Base-by-base conservation (phyloP, 2,888 invertebrate genomes). In the Stenichneumon culpator region DNA sequence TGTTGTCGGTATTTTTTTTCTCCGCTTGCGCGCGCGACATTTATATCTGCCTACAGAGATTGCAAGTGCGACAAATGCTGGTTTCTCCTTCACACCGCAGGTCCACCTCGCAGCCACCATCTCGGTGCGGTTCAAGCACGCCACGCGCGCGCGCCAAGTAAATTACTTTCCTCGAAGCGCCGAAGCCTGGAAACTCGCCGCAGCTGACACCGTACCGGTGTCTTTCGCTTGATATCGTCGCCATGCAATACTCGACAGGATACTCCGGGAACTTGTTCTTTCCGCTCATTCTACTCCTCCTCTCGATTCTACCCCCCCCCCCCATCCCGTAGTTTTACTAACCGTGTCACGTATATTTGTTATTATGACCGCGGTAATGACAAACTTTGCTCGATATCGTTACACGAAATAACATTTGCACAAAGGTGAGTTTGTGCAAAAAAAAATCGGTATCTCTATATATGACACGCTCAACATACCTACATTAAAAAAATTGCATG, bases 131-230 rank as follows among this genome's bases (percentile, higher is more conserved):
- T 83, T 72, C 63, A 68, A 57, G 25, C 14, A 9, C 25, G 57
- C 22, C 22, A 25, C 78, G 47, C 79, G 78, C 69, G 78, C 69
- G 73, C 22, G 63, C 80, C 83, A 70, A 83, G 83, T 83, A 83
- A 83, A 83, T 86, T 86, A 77, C 86, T 86, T 83, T 79, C 79
- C 57, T 72, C 57, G 78, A 79, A 82, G 79, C 74, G 60, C 57
- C 57, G 70, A 75, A 79, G 65, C 69, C 79, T 70, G 50, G 77
- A 81, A 84, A 79, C 74, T 79, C 69, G 82, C 74, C 65, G 79
- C 84, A 85, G 82, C 82, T 85, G 84, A 85, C 74, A 82, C 82
- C 69, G 60, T 63, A 11, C 63, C 69, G 57, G 22, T 54, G 22
- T 60, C 60, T 79, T 78, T 83, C 73, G 52, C 83, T 78, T 69